Base-by-base conservation (phyloP, 2,797 vertebrate genomes). In the Aphelocoma californica region DNA sequence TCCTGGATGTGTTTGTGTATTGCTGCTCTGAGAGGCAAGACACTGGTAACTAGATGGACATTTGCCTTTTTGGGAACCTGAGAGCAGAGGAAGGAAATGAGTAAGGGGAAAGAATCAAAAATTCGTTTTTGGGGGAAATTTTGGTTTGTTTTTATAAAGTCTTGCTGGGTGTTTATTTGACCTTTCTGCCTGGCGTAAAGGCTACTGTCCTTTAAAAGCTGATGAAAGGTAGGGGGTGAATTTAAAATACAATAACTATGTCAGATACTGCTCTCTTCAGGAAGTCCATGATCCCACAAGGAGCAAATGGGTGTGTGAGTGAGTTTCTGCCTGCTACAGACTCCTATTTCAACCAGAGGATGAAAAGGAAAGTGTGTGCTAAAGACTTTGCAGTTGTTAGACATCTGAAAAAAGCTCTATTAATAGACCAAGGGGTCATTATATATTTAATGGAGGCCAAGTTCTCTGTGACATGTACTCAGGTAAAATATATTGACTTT, bases 1-100 rank as follows among this genome's bases (percentile, higher is more conserved):
- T 67, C 77, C 81, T 96, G 78, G 57, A 84, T 29, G n/a, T 86
- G 53, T 93, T 94, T 92, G 77, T 92, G 31, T 60, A 50, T 34
- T 84, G 62, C 95, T 91, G 69, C 48, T 61, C 75, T 58, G 78
- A 83, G 87, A 95, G 81, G 77, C 74, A 73, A 92, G 88, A 77
- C 85, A 24, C 60, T 73, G 58, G 38, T 86, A 67, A 64, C 71
- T 84, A 82, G 38, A 92, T 72, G 56, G 54, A 94, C 67, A 0
- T 89, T 93, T 94, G 80, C 88, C 71, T 88, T 85, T 64, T 91
- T 36, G 91, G 92, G 82, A 94, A 65, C 88, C 92, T 96, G 72
- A 66, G 78, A 95, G 75, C 75, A 71, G 77, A 86, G 91, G 92
- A 96, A 95, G 95, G 93, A 96, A 95, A 81, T 94, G 94, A 91